Percentiles rank a stretch among this genome's conserved stretches.
Conservation (phyloP, 2,888 invertebrate genomes). For the Dendrolimus houi region DNA sequence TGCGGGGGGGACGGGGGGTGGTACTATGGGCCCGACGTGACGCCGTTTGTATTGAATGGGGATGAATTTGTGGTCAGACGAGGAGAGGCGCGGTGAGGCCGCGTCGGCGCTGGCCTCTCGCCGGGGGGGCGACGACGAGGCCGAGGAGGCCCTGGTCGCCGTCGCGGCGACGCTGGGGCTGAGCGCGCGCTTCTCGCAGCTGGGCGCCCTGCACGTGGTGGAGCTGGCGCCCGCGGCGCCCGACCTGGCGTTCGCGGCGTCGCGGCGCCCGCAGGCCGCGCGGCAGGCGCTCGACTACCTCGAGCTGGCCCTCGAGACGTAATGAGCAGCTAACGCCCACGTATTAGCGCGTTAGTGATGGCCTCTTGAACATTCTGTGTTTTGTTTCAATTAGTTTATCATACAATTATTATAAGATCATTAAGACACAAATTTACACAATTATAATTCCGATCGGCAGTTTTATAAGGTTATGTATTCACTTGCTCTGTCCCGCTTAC, state of each 20-base stretch:
- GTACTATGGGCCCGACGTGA: too few species aligned
- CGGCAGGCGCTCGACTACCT: slow-evolving; percentile 17
- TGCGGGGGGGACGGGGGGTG: too few species aligned
- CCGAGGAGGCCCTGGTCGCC: slow-evolving; percentile 15
- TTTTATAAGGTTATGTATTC: too few species aligned
- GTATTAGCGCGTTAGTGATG: too few species aligned
- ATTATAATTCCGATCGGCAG: too few species aligned
- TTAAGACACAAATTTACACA: too few species aligned
- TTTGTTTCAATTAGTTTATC: too few species aligned
- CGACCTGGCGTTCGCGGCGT: slow-evolving; percentile 27
- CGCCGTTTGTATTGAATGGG: too few species aligned
- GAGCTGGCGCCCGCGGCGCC: slow-evolving; percentile 27
- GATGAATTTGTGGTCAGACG: slow-evolving; percentile 12
- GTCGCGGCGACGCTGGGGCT: slow-evolving; percentile 24
- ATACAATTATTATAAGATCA: too few species aligned
- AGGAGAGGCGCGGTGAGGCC: slow-evolving; percentile 11
- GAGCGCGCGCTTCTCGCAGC: slow-evolving; percentile 10
- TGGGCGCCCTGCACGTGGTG: slow-evolving; percentile 20
- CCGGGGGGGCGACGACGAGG: not conserved
- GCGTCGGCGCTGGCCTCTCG: slow-evolving; percentile 9
- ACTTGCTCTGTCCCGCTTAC: too few species aligned
- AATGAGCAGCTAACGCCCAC: not conserved
- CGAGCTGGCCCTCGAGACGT: slow-evolving; percentile 13
- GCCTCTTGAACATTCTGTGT: too few species aligned
- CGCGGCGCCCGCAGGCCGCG: slow-evolving; percentile 14